These are phyloP conservation scores for Tyto alba DNA, from an alignment of 2,113 vertebrate species.

Conservation along the genomic window DNA sequence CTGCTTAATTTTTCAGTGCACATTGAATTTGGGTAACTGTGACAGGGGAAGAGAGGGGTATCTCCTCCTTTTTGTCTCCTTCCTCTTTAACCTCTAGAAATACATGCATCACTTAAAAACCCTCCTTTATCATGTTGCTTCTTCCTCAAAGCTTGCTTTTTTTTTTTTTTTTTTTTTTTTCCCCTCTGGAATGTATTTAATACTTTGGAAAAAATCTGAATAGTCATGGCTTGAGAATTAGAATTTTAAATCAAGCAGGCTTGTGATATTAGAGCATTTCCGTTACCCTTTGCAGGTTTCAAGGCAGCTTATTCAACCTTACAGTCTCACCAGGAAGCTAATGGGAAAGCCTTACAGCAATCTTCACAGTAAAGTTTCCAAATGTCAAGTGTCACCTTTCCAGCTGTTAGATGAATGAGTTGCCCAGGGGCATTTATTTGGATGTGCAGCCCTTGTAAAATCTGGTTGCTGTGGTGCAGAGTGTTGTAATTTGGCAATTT, in stretches of 20 bases:
- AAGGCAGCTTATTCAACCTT: conserved; percentile 79
- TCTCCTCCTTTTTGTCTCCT: neutral
- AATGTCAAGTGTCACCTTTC: conserved; percentile 81
- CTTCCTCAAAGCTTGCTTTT: conserved; percentile 4
- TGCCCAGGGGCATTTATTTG: conserved; percentile 77
- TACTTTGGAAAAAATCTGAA: conserved; percentile 52
- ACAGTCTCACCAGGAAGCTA: conserved; percentile 79
- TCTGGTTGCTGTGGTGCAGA: conserved; percentile 64
- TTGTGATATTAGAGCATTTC: conserved; percentile 64
- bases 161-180: neutral
- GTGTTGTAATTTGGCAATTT: conserved; percentile 67
- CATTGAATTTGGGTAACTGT: neutral
- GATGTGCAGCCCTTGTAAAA: conserved; percentile 71
- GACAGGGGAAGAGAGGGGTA: neutral
- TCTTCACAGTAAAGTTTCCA: conserved; percentile 76
- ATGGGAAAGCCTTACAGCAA: conserved; percentile 79
- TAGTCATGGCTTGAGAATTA: conserved; percentile 66
- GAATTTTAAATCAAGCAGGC: conserved; percentile 68
- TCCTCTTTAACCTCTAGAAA: neutral
- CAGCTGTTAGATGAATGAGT: conserved; percentile 82
- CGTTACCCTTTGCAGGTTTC: conserved; percentile 76
- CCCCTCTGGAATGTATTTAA: conserved; percentile 19
- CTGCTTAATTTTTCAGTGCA: neutral
- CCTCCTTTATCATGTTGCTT: neutral
- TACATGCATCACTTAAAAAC: neutral